A percentile compares a stretch with the other conserved stretches of the same genome.
Conservation (phyloP, 1,140 invertebrate species). For the Cydia fagiglandana region DNA sequence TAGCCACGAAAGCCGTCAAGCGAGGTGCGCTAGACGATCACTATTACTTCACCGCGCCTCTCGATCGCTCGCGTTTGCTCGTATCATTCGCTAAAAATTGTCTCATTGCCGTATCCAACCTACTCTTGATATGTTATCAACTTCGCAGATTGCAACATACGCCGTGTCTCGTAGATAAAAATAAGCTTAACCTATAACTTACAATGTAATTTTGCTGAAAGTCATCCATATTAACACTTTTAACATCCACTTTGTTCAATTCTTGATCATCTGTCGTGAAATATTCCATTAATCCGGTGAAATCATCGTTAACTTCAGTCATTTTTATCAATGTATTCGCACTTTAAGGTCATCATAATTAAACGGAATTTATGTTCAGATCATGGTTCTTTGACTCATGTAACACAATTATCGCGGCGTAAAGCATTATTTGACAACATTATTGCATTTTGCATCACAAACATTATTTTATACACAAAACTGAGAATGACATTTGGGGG, state of each 20-base stretch:
- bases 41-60: conserved; percentile 66
- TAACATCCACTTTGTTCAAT: conserved; percentile 48
- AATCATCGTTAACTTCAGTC: conserved; percentile 65
- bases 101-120: conserved; percentile 40
- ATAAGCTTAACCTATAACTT: conserved; percentile 50
- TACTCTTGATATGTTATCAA: conserved; percentile 59
- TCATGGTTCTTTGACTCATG: conserved; percentile 40
- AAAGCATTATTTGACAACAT: conserved; percentile 41
- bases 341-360: conserved; percentile 45
- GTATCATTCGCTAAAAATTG: conserved; percentile 34
- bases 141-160: conserved; percentile 47
- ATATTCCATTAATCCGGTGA: conserved; percentile 66
- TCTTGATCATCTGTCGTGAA: conserved; percentile 61
- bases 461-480: conserved; percentile 60
- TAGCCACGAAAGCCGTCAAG: conserved; percentile 73
- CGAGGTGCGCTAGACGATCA: conserved; percentile 62
- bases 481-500: conserved; percentile 65
- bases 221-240: conserved; percentile 63
- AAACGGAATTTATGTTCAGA: conserved; percentile 36
- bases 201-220: conserved; percentile 65
- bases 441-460: conserved; percentile 43
- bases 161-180: conserved; percentile 35
- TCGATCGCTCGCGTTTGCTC: conserved; percentile 46
- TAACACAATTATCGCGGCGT: conserved; percentile 37
- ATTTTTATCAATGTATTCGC: conserved; percentile 53